Evolutionary conservation across 2,797 vertebrate genomes (phyloP), one percentile per base, ranked within the genome.

Genomic region (Lateolabrax maculatus): DNA sequence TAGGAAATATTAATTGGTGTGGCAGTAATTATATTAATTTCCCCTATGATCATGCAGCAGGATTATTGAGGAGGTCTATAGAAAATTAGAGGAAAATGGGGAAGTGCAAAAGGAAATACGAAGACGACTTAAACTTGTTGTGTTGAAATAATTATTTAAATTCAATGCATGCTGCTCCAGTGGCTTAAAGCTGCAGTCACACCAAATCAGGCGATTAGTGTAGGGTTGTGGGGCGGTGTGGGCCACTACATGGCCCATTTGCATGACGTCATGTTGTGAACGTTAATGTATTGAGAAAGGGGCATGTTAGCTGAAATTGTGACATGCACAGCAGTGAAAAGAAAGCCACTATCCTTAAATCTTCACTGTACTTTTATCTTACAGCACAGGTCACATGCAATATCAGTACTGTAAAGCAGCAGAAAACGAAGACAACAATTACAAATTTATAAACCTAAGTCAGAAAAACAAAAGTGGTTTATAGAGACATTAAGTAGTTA

Each of bases 11-110:
- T 66, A 51, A 65, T 72, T 75, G 72, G 18, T 61, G 34, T 44
- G 23, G 16, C 27, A n/a, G 27, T 72, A 65, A 80, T 80, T 67
- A 56, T 23, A 73, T 74, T 80, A 41, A 78, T 80, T 78, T 70
- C 58, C 71, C 48, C 37, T 1, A 56, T 66, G 60, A 81, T 70
- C 27, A 49, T 36, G 65, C 57, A 37, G 48, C 36, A n/a, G 62
- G 65, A 77, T 73, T 73, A 79, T 29, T 23, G 62, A 55, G 37
- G 34, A 55, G 18, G 55, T 80, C 34, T 43, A 9, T 9, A 23
- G 39, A 48, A 62, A 77, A 70, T 62, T 19, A 61, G 23, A 67
- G 34, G 61, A 39, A 53, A 78, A 81, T 65, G 27, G 31, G 29
- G 19, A 83, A 23, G n/a, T 51, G 19, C 25, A 15, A 62, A 41